Base-by-base conservation (phyloP, 2,797 vertebrate genomes). In the Sebastiscus tertius region DNA sequence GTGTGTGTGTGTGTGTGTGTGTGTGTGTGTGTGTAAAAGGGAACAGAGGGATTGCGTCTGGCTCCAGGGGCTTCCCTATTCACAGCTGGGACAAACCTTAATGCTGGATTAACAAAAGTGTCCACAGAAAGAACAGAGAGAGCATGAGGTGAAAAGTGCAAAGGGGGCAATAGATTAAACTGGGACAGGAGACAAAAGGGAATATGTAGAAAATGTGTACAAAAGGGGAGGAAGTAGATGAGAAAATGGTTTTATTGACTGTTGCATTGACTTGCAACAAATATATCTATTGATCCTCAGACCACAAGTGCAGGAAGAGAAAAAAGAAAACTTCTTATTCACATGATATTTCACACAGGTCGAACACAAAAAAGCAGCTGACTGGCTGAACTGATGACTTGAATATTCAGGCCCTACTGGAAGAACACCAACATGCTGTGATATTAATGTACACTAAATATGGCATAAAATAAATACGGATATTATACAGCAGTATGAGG, bases 1-100 rank as follows among this genome's bases (percentile, higher is more conserved):
- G 59, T 61, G 61, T 39, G 33, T 64, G 62, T 39, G 62, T 18
- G 34, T 39, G 62, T 39, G 64, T 29, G 39, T 29, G 64, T 52
- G 2, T 33, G 13, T 63, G n/a, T 79, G 7, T 74, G 74, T 78
- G 22, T 62, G 70, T 64, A 27, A 72, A 77, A 81, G 26, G 52
- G 78, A 89, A 88, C 70, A 80, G 59, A 80, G 69, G 77, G 79
- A 81, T 81, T 87, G 79, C 11, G 29, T 88, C 79, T 88, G 84
- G 81, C 90, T 91, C 72, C 1, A 11, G 83, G 87, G 91, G 80
- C 85, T 89, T 92, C 84, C 89, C 85, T 84, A 22, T 74, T 87
- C 86, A 88, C 88, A 89, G 84, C 84, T 88, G 87, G 86, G 86
- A 87, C 72, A 81, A 85, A 89, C 79, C 83, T 59, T 78, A 83